Conservation (phyloP, 92 coral and sea anemone genomes). For the Actinernus sp. region DNA sequence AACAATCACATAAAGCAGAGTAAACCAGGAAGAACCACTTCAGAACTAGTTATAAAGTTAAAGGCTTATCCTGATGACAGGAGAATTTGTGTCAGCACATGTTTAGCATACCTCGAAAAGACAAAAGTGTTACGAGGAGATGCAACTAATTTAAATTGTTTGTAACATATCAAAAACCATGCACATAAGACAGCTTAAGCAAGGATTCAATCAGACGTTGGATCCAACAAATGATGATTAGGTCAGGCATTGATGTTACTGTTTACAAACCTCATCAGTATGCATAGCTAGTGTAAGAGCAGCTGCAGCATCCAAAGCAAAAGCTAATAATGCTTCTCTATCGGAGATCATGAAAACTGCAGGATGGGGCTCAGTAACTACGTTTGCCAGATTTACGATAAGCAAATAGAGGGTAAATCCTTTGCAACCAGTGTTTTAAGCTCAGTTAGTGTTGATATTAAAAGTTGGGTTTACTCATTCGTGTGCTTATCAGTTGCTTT, state of each 20-base stretch:
- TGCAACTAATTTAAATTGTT: constrained; percentile 57
- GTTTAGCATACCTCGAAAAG: constrained; percentile 33
- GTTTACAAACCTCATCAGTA: constrained; percentile 59
- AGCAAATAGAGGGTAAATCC: too few species aligned
- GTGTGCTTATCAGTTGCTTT: constrained; percentile 79
- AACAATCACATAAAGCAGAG: constrained; percentile 47
- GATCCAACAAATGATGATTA: constrained; percentile 32
- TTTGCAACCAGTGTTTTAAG: too few species aligned
- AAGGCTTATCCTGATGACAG: constrained; percentile 28
- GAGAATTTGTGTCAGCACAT: constrained; percentile 44
- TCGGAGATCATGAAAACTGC: constrained; percentile 63
- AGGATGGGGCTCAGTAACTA: constrained; percentile 55
- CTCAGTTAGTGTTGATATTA: too few species aligned
- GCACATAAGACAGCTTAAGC: too few species aligned
- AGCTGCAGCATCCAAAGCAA: constrained; percentile 65
- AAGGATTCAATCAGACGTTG: constrained; percentile 63
- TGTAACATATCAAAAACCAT: constrained; percentile 65
- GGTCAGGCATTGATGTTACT: constrained; percentile 58
- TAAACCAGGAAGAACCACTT: constrained; percentile 37
- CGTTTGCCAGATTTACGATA: constrained; percentile 60
- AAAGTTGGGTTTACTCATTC: too few species aligned
- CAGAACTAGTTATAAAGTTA: constrained; percentile 27
- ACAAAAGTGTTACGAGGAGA: constrained; percentile 21
- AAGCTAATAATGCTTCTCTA: constrained; percentile 39
- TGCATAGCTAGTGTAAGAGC: constrained; percentile 59